Conservation (phyloP, 2,888 invertebrate species). For the Ephialtes manifestator region DNA sequence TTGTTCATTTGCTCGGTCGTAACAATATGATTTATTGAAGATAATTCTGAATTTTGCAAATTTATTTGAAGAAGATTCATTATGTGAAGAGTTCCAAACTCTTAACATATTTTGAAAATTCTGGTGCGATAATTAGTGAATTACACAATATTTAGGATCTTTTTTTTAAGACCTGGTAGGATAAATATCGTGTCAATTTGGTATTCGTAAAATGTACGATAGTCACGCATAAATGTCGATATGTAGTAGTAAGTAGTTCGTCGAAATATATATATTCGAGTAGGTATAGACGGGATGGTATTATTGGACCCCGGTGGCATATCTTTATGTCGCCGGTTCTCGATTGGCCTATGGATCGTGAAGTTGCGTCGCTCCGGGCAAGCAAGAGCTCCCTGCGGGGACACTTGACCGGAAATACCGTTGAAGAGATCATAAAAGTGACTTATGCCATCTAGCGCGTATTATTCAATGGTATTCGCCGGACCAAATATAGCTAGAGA, state of each 20-base stretch:
- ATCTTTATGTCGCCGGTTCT: conserved; percentile 77
- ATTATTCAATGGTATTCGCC: conserved; percentile 65
- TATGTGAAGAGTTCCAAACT: no score
- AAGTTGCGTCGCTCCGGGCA: conserved; percentile 41
- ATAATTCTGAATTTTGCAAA: no score
- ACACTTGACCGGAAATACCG: conserved; percentile 83
- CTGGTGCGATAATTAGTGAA: background rate
- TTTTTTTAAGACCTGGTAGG: background rate
- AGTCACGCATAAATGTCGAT: conserved; percentile 17
- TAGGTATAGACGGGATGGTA: conserved; percentile 64
- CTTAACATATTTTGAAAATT: no score
- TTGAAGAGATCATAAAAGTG: conserved; percentile 78
- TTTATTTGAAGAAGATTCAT: no score
- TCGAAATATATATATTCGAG: conserved; percentile 73
- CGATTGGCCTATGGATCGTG: conserved; percentile 67
- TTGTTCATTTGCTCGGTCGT: no score
- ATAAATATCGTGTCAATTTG: conserved; percentile 8
- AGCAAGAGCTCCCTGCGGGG: conserved; percentile 77
- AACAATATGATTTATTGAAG: no score
- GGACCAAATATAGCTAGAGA: conserved; percentile 43
- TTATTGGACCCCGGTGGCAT: conserved; percentile 81
- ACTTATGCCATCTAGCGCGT: conserved; percentile 78
- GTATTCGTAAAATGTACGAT: background rate
- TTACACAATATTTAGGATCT: background rate
- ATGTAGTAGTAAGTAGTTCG: conserved; percentile 21